Evolutionary conservation across 2,113 vertebrate genomes (phyloP).

Genomic region (Crotalus helleri): DNA sequence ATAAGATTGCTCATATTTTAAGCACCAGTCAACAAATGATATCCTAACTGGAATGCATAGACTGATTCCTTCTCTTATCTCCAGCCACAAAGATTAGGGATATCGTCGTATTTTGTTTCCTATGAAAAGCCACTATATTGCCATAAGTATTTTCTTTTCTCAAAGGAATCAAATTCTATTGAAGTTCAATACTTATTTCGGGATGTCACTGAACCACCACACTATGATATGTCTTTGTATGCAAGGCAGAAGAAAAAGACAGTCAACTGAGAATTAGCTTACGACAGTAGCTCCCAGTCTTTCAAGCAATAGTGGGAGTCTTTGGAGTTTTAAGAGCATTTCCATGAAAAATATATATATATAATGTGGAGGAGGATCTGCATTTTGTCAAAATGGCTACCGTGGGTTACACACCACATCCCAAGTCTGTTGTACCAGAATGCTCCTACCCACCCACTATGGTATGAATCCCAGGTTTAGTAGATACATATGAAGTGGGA

Average conservation of each 20-base stretch:
- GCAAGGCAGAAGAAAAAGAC: neutral
- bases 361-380: neutral
- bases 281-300: neutral
- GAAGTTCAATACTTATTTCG: neutral
- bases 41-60: neutral
- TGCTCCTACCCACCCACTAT: neutral
- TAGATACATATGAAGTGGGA: neutral
- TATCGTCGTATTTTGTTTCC: neutral
- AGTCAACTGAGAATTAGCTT: neutral
- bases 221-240: neutral
- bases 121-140: neutral
- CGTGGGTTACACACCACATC: neutral
- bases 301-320: neutral
- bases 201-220: neutral
- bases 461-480: neutral
- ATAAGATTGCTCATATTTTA: constrained; percentile 3
- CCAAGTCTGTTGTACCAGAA: neutral
- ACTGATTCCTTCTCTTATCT: neutral
- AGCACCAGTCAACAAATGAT: neutral
- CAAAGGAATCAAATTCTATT: neutral
- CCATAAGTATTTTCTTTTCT: neutral
- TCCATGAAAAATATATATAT: neutral
- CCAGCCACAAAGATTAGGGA: neutral
- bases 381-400: neutral
- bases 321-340: neutral